Conservation (phyloP, 2,888 invertebrate species). For the Melieria picta region DNA sequence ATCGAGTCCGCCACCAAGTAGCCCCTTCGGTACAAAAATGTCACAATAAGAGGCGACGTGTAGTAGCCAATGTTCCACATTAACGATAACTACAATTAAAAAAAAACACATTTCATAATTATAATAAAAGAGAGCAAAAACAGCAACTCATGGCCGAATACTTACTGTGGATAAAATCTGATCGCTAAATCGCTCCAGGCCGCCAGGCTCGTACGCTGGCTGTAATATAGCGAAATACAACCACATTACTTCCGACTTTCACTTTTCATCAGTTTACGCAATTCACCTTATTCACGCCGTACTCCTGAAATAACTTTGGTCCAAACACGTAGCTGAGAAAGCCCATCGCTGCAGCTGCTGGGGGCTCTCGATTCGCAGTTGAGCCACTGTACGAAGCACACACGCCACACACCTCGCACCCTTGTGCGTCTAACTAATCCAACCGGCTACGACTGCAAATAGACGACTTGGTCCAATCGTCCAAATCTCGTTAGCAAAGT, state of each 20-base stretch:
- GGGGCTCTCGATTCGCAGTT: neutral
- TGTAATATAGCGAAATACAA: conserved; percentile 53
- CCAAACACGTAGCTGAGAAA: conserved; percentile 73
- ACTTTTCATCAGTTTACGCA: conserved; percentile 47
- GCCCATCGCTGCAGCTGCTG: conserved; percentile 51
- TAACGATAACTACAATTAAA: conserved; percentile 69
- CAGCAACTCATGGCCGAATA: neutral
- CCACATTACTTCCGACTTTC: neutral
- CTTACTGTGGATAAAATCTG: conserved; percentile 71
- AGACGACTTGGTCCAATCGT: too few species aligned
- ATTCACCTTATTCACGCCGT: conserved; percentile 71
- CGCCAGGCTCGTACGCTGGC: conserved; percentile 76
- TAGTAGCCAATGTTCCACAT: conserved; percentile 78
- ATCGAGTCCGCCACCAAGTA: conserved; percentile 71
- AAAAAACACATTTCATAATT: conserved; percentile 15
- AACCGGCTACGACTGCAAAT: too few species aligned
- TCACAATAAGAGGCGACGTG: conserved; percentile 78
- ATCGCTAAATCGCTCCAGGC: conserved; percentile 78
- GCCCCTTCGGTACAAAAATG: conserved; percentile 76
- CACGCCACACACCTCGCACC: too few species aligned
- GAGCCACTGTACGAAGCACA: too few species aligned
- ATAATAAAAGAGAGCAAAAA: neutral
- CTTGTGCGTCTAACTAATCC: too few species aligned
- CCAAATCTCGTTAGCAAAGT: too few species aligned
- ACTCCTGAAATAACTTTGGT: conserved; percentile 78